Evolutionary conservation across 1,140 invertebrate species (phyloP), one percentile per base, ranked within the genome.

Genomic region (Sinonovacula constricta): DNA sequence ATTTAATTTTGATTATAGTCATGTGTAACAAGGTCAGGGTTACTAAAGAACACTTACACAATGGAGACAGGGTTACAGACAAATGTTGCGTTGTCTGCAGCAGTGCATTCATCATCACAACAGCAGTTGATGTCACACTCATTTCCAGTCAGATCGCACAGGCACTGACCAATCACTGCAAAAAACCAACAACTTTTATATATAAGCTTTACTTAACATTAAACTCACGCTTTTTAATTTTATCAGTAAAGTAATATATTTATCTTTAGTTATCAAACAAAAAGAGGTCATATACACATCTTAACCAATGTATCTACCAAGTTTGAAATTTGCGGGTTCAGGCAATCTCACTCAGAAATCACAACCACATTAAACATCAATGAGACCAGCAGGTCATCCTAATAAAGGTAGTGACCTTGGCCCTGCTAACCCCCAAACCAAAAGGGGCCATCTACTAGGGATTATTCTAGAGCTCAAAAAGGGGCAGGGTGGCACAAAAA

Each of bases 61-160:
- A 54, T 12, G 45, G 65, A 63, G 54, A 45, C 30, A 1, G 71
- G 57, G 18, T 77, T 31, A 72, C 94, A 95, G 65, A 88, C 81
- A 33, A 95, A 95, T 14, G 93, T 85, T 67, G 82, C 71, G 82
- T 90, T 91, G 70, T 94, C 93, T 34, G 86, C 82, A 10, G 87
- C 81, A 18, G 90, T 85, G 86, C 94, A 95, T 70, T 95, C 94
- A 26, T 62, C 79, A 89, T 95, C 95, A 88, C 95, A 95, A 81
- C 94, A 95, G 88, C 94, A 95, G 83, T 95, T 94, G 59, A 94
- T 91, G 88, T 95, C 94, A 91, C 95, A 95, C 31, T 87, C 87
- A 70, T 91, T 85, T 39, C 90, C 88, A 92, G 78, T 89, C 34
- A 89, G 75, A 72, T 91, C 88, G 82, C 90, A 91, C 0, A 83